Evolutionary conservation across 2,797 vertebrate genomes (phyloP).

Genomic region (Neosilurus mollespiculum): DNA sequence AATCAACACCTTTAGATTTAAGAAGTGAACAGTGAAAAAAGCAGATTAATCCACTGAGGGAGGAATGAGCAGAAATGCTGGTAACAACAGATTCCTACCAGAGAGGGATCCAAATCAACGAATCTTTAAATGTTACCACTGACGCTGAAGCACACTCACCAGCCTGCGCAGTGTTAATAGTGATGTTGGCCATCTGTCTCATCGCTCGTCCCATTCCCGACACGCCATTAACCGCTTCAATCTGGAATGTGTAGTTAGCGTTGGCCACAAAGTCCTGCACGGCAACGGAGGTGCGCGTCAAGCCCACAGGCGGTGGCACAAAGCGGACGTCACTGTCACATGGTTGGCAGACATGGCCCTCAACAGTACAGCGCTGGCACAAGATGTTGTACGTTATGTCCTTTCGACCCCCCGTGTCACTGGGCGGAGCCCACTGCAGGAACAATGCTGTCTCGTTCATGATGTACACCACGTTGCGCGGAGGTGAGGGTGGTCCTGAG

Average conservation of each 20-base stretch:
- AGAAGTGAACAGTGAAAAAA: not conserved
- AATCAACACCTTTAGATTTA: not conserved
- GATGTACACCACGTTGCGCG: constrained; percentile 88
- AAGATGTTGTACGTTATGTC: constrained; percentile 91
- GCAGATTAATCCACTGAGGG: not conserved
- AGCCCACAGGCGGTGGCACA: constrained; percentile 83
- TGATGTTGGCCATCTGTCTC: constrained; percentile 86
- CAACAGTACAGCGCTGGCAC: constrained; percentile 84
- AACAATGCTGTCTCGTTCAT: constrained; percentile 95
- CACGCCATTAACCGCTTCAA: constrained; percentile 90
- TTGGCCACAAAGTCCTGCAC: constrained; percentile 89
- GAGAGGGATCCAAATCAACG: not conserved
- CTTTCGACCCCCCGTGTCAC: constrained; percentile 89
- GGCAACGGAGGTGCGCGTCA: constrained; percentile 86
- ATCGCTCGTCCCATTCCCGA: constrained; percentile 83
- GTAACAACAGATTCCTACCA: constrained; percentile 3
- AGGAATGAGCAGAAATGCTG: not conserved
- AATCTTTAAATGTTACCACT: not conserved
- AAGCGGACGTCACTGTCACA: constrained; percentile 90
- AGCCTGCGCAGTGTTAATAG: constrained; percentile 86
- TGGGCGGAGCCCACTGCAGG: constrained; percentile 93
- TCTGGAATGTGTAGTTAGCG: constrained; percentile 93
- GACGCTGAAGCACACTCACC: constrained; percentile 77
- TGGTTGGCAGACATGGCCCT: constrained; percentile 80
- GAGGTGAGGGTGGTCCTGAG: constrained; percentile 90